Percentiles rank a stretch among this genome's conserved stretches.
These are phyloP conservation scores for Cyrtonyx montezumae DNA, from an alignment of 2,113 vertebrate genomes.

Conservation along the genomic window DNA sequence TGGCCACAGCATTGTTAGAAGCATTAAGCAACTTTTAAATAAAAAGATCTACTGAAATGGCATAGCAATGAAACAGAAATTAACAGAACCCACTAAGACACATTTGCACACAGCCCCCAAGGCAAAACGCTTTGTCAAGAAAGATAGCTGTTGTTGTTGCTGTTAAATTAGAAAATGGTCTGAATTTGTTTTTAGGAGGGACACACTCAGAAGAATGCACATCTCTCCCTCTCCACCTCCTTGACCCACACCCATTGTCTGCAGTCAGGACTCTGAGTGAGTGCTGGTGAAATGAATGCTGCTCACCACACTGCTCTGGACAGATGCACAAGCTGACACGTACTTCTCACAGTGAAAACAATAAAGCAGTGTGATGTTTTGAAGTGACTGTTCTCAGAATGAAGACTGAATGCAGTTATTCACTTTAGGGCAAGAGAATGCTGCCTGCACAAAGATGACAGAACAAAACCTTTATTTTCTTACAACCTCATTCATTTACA, in stretches of 20 bases:
- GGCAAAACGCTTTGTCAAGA: background rate
- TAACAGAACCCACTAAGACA: background rate
- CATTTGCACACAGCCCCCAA: background rate
- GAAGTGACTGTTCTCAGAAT: background rate
- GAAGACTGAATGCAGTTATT: background rate
- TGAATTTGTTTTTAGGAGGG: background rate
- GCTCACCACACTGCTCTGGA: background rate
- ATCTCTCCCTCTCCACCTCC: background rate
- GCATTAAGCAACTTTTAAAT: background rate
- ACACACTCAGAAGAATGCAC: rapidly evolving
- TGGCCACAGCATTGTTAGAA: background rate
- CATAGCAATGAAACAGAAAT: background rate
- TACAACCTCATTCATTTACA: background rate
- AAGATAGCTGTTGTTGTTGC: background rate
- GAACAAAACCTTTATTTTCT: background rate
- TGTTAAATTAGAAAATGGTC: background rate
- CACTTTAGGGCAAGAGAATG: background rate
- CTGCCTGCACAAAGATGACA: background rate
- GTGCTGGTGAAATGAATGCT: background rate
- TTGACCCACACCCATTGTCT: background rate
- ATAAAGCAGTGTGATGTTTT: background rate
- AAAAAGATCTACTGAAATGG: background rate
- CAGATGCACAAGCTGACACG: background rate
- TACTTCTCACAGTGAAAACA: background rate
- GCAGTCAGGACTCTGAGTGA: background rate